Evolutionary conservation across 2,797 vertebrate species (phyloP).

Genomic region (Etheostoma nigrum): DNA sequence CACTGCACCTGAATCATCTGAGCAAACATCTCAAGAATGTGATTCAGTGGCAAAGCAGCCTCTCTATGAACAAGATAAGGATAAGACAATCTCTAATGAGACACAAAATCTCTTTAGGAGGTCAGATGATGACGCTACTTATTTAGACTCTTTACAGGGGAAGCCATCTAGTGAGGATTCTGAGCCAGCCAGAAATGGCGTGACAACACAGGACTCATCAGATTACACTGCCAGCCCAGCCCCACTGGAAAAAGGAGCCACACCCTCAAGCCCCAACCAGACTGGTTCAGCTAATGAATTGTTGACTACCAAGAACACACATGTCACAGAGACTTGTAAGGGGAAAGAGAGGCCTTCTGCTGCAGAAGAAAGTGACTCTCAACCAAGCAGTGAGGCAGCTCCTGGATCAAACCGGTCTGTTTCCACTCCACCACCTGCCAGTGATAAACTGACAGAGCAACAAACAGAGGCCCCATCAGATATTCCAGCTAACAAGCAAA

Average conservation of each 20-base stretch:
- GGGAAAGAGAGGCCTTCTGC: conserved; percentile 6
- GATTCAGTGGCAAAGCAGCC: rapidly evolving
- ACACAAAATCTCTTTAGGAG: not conserved
- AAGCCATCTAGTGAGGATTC: not conserved
- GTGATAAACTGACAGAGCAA: not conserved
- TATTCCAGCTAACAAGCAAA: rapidly evolving
- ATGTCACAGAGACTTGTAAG: not conserved
- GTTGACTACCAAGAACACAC: not conserved
- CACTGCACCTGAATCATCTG: conserved; percentile 1
- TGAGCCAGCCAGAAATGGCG: not conserved
- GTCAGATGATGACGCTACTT: not conserved
- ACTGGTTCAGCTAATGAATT: not conserved
- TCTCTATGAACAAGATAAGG: not conserved
- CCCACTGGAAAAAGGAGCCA: not conserved
- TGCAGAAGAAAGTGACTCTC: not conserved
- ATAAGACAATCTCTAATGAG: not conserved
- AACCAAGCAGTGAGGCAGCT: not conserved
- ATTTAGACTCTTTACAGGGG: conserved; percentile 8
- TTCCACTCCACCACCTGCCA: not conserved
- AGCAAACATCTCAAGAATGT: not conserved
- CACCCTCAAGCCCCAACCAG: rapidly evolving
- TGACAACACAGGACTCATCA: not conserved
- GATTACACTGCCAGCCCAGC: rapidly evolving
- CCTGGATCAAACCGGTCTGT: not conserved
- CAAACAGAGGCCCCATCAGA: not conserved